Base-by-base conservation (phyloP, 2,113 vertebrate species). In the Cyprinodon variegatus region DNA sequence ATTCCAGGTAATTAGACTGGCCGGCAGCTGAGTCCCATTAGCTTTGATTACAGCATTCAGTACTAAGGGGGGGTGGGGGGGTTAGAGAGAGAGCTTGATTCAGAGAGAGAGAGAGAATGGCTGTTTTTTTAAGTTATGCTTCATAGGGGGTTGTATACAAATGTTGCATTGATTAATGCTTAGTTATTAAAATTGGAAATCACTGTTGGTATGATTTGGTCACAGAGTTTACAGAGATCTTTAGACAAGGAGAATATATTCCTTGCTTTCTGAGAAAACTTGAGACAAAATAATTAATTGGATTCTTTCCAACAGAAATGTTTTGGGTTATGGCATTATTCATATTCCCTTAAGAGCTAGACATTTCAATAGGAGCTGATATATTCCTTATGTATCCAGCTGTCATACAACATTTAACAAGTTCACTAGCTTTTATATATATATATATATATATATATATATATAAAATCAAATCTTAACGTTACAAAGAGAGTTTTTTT, bases 11-110 rank as follows among this genome's bases (percentile, higher is more conserved):
- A 94, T 93, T 93, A 93, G 90, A 86, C 86, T 72, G 87, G 81
- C 87, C 89, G 90, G 86, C 93, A 93, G 92, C 90, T 93, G 92
- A 93, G 90, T 91, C 91, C 83, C 90, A 93, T 94, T 93, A 93
- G 84, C 78, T 72, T 81, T 91, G 89, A 93, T 93, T 93, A 89
- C 83, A 90, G 86, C 80, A 89, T 92, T 85, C 81, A 89, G 82
- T 65, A 50, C 65, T 75, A 89, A 77, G 83, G 79, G 83, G 61
- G 68, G 65, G 46, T 61, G 73, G 68, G 76, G 70, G 67, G 78
- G 59, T 37, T 15, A 59, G 71, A 77, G 46, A 79, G 12, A 72
- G 65, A 61, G 46, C 59, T 43, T 20, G 40, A 63, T 63, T 63
- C 41, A 46, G n/a, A 20, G 9, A 6, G 22, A 38, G 22, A 62